Percentiles rank a stretch among this genome's conserved stretches.
Evolutionary conservation across 2,113 vertebrate genomes (phyloP).

Genomic region (Lamprologus tigripictilis): DNA sequence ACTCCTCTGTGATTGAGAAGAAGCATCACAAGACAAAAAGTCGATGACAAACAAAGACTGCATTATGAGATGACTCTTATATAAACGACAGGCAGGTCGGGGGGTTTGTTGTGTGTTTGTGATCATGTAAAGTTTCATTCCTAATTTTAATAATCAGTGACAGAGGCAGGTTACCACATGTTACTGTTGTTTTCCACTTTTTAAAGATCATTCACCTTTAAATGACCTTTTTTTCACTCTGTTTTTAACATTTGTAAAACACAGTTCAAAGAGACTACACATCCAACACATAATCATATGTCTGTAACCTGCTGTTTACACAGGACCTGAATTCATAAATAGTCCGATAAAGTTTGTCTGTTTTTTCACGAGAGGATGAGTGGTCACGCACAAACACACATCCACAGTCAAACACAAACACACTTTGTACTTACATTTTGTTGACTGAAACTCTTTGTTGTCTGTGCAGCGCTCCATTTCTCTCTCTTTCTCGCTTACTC

Average conservation of each 20-base stretch:
- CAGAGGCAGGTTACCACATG: not conserved
- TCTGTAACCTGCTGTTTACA: not conserved
- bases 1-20: not conserved
- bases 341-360: too few relatives aligned
- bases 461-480: not conserved
- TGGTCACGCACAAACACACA: not conserved
- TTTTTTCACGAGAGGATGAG: not conserved
- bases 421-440: slow-evolving; percentile 26
- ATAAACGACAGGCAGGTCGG: not conserved
- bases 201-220: not conserved
- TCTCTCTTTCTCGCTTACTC: slow-evolving; percentile 9
- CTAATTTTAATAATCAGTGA: not conserved
- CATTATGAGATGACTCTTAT: not conserved
- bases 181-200: not conserved
- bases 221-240: not conserved
- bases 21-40: not conserved
- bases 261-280: not conserved
- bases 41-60: not conserved
- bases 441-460: not conserved
- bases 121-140: not conserved
- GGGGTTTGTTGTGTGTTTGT: not conserved
- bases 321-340: not conserved
- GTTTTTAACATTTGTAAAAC: not conserved
- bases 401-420: not conserved
- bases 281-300: not conserved